Base-by-base conservation (phyloP, 2,113 vertebrate genomes). In the Chaenogobius annularis region DNA sequence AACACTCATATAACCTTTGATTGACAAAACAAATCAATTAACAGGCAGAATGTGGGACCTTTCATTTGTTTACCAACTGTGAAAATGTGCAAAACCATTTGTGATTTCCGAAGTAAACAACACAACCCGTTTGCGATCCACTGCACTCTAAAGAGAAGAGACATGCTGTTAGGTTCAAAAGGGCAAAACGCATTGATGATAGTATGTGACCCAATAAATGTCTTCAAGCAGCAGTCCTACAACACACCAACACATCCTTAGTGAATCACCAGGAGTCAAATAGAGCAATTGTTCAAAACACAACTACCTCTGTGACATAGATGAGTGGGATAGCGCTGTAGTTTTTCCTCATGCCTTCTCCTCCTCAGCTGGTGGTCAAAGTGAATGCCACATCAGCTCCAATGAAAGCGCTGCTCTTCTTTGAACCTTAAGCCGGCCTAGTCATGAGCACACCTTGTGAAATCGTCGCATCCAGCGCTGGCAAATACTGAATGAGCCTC, bases 321-420 rank as follows among this genome's bases (percentile, higher is more conserved):
- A 92, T 89, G 84, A 91, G 83, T 10, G 91, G 90, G 4, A 86
- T 87, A 1, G 78, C 64, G 19, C 87, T 90, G 83, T 80, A 64
- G 73, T 89, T 87, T 82, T 86, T 92, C 87, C 85, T 91, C 91
- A 91, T 91, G 78, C 74, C 80, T 88, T 76, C 71, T 80, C 81
- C 69, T 86, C 80, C 80, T 87, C 79, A 79, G 69, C 73, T 66
- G 23, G 81, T 46, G 83, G 87, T 89, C 85, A 90, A 85, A 85
- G 84, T 74, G 66, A 80, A 87, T 50, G 64, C 67, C 68, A 59
- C 67, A 2, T 20, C 43, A 56, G 23, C 69, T 82, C 66, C 75
- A 44, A 48, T 15, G 37, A 75, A 59, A 77, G 59, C 77, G 50
- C 69, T 47, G 72, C 72, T 76, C 48, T 72, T 74, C 72, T 75